Evolutionary conservation across 2,797 vertebrate species (phyloP).

Genomic region (Arnoldichthys spilopterus): DNA sequence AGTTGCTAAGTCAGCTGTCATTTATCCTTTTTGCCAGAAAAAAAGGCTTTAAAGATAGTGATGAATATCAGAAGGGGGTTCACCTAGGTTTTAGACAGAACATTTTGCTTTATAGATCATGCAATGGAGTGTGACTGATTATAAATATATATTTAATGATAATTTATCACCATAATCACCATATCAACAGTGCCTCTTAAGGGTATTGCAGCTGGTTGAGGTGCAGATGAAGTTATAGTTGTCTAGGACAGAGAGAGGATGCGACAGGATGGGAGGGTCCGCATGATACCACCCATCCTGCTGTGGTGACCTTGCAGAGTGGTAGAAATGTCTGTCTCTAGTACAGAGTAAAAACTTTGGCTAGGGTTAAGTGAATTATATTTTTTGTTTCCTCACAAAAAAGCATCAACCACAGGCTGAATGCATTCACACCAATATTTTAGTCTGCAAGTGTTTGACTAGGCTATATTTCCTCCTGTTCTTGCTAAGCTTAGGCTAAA

Average conservation of each 20-base stretch:
- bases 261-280: constrained; percentile 17
- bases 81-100: too few species aligned
- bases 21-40: too few species aligned
- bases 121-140: too few species aligned
- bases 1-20: too few species aligned
- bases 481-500: too few species aligned
- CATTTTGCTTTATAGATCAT: too few species aligned
- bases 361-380: neutral
- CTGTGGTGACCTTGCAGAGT: constrained; percentile 15
- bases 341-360: neutral
- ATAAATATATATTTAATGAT: too few species aligned
- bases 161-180: too few species aligned
- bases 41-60: too few species aligned
- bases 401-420: neutral
- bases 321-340: neutral
- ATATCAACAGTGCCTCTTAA: neutral
- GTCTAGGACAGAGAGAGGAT: neutral
- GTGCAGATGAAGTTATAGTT: neutral
- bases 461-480: too few species aligned
- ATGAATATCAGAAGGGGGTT: too few species aligned
- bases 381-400: neutral
- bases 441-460: neutral
- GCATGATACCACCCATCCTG: constrained; percentile 17
- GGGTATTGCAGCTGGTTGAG: neutral
- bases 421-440: too few species aligned